Evolutionary conservation across 2,797 vertebrate genomes (phyloP), one percentile per base, ranked within the genome.

Genomic region (Esox lucius): DNA sequence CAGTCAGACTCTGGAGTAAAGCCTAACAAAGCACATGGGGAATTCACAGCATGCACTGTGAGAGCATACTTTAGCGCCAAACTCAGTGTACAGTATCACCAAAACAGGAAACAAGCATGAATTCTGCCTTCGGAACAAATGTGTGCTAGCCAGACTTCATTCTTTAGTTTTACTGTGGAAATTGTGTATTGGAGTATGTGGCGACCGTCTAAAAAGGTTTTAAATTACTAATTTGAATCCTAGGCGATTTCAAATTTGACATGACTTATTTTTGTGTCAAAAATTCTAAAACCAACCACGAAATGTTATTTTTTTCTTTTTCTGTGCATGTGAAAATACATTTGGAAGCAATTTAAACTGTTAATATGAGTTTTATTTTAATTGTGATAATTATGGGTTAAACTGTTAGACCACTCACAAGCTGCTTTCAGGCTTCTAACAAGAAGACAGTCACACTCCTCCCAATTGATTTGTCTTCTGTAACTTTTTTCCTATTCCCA

Each of bases 321-420:
- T 76, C 53, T 81, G 85, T 75, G 65, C 89, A 87, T 87, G 85
- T 76, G 85, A 84, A 84, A 75, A 81, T 79, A 78, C 93, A 93
- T 94, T 92, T 94, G 93, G 93, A 94, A 94, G 89, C 91, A 91
- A 93, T 94, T 92, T 92, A 9, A 86, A 86, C 89, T 91, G 92
- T 94, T 94, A 94, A 93, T 92, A 93, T 91, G 91, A 91, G 88
- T 91, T 93, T 94, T 92, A 93, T 93, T 91, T 93, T 91, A 94
- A 93, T 94, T 93, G 91, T 92, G 28, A 91, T 90, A 93, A 94
- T 94, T 93, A 93, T 82, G 91, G 93, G 91, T 93, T 93, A 94
- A 94, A 94, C 90, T 91, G 88, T 84, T 88, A 84, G 87, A 93
- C 90, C 91, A 89, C 85, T 88, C 76, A 67, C 78, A 83, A 89